Base-by-base conservation (phyloP, 2,888 invertebrate species). In the Caenorhabditis afra region DNA sequence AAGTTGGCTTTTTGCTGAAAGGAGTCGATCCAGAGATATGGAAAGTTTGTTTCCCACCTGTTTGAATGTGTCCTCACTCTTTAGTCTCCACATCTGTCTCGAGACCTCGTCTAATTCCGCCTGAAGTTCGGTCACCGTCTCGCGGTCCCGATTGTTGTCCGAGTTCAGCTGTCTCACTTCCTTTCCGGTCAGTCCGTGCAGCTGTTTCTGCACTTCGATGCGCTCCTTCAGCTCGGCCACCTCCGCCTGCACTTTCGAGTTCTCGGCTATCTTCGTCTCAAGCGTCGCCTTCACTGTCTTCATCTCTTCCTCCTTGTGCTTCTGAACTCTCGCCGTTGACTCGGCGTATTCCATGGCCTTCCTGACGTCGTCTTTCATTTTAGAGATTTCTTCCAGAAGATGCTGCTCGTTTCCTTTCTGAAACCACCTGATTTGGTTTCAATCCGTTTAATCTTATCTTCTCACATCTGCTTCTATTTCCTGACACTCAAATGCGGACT, bases 401-500 rank as follows among this genome's bases (percentile, higher is more conserved):
- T n/a, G 11, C 52, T 50, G 52, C 14, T 61, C 70, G 5, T 39
- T 44, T 23, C 59, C 70, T 52, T 52, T 70, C 70, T 70, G 52
- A 39, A 68, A 68, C 1, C 3, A 8, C 11, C 37, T 11, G 7
- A 8, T 11, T 8, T 11, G 11, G 11, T 37, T 37, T 37, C 37
- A 8, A 37, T 11, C 11, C 37, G 37, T 37, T 37, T 11, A 37
- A 5, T 14, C 14, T 41, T 11, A 41, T 41, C 14, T 18, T 10
- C 37, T 52, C 39, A 75, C 74, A 37, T 76, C 76, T 1, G 61
- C 50, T 18, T 76, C 68, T 4, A 76, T 66, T 39, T 76, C 76
- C 18, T 68, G 68, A 29, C 76, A 76, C 16, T 76, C 76, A 18
- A 58, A 70, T n/a, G n/a, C n/a, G n/a, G n/a, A n/a, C 53, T 67